phyloP scores from a whole-genome alignment of 2,797 vertebrate species.

The Tapera naevia region DNA sequence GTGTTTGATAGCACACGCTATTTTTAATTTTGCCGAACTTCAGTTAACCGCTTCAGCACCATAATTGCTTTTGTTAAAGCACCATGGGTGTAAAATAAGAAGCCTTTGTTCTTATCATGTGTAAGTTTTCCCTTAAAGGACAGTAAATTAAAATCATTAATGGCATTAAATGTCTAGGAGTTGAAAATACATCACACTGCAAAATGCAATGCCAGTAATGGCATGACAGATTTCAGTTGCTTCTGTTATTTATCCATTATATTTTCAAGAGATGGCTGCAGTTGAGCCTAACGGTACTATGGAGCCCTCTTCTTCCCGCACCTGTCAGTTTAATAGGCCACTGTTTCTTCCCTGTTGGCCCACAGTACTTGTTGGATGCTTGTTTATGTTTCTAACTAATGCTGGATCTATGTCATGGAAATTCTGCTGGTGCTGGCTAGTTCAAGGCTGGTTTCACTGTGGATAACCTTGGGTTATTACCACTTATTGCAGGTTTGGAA shows the following conservation, averaged over 20 bases:
- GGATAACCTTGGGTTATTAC: background rate
- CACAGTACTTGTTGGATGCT: background rate
- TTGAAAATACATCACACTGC: background rate
- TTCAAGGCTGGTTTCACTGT: background rate
- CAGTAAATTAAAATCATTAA: background rate
- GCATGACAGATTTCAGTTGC: background rate
- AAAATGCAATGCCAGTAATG: background rate
- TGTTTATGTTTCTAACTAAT: background rate
- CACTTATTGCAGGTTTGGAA: background rate
- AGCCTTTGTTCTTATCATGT: background rate
- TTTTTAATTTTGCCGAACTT: background rate
- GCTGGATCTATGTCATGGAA: background rate
- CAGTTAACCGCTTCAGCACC: background rate
- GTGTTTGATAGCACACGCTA: background rate
- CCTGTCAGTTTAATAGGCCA: background rate
- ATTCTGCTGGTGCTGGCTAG: background rate
- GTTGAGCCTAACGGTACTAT: background rate
- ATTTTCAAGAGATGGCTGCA: background rate
- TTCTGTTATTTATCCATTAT: background rate
- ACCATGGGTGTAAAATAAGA: background rate
- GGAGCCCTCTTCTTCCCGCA: background rate
- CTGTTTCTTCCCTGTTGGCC: background rate
- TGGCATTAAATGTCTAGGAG: background rate
- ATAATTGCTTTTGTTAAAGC: background rate
- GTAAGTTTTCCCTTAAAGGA: background rate